Evolutionary conservation across 2,888 invertebrate genomes (phyloP), one percentile per base, ranked within the genome.

Genomic region (Lycaena phlaeas): DNA sequence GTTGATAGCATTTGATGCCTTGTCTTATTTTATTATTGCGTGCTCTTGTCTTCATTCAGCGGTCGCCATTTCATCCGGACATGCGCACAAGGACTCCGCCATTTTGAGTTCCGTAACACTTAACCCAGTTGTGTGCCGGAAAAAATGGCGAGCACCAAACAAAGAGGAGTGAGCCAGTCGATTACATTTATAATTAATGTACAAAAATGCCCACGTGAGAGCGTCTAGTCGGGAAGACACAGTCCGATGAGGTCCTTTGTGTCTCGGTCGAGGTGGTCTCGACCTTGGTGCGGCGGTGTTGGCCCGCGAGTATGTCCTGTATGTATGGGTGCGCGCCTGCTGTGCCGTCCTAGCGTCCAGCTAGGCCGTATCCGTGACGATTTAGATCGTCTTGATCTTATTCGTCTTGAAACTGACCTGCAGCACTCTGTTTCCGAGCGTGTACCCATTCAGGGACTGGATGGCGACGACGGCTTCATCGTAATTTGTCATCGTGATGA

Each of bases 401-500:
- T 90, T 91, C 68, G 91, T 94, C 88, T 95, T 95, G 88, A 95
- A 95, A 78, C 94, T 94, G 73, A 96, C 95, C 87, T 96, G 96
- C 62, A 96, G 89, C 59, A 95, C 94, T 56, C 96, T 88, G 85
- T 94, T 94, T 64, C 94, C 94, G 63, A 96, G 88, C 59, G 94
- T 93, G 82, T 95, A 95, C 51, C 96, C 96, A 81, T 96, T 95
- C 60, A 96, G 88, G 61, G 93, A 93, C 81, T 95, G 94, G 63
- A 96, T 95, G 52, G 96, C 96, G 54, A 94, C 92, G 53, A 95
- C 89, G 18, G 96, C 94, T 76, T 96, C 96, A 77, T 96, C 95
- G 86, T 96, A 96, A 82, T 95, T 94, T 65, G 95, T 95, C 96
- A 96, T 96, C 51, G 95, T 95, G 56, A 96, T 95, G 78, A 96